A percentile compares a stretch with the other conserved stretches of the same genome.
Evolutionary conservation across 2,888 invertebrate genomes (phyloP).

Genomic region (Tolmerus cingulatus): DNA sequence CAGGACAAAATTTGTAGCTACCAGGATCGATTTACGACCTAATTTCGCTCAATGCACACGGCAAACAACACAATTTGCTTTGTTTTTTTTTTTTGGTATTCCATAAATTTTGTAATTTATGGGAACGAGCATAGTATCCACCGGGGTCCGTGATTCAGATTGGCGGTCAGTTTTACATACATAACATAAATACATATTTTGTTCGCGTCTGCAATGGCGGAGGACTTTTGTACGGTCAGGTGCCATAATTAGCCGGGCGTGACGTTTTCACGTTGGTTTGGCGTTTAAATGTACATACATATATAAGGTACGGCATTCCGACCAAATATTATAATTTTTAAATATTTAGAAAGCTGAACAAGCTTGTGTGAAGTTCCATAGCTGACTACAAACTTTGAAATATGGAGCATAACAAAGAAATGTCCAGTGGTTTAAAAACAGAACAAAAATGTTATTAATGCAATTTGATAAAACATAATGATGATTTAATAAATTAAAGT

Average conservation of each 20-base stretch:
- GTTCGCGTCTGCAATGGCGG: background rate
- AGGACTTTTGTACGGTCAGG: background rate
- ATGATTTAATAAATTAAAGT: no score
- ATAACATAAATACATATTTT: background rate
- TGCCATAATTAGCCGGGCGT: background rate
- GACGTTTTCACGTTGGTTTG: background rate
- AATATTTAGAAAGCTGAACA: no score
- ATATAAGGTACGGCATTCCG: no score
- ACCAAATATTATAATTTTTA: no score
- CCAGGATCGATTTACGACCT: constrained; percentile 7
- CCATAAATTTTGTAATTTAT: background rate
- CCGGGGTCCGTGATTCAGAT: background rate
- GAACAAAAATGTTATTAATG: no score
- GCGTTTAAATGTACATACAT: no score
- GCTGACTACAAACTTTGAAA: no score
- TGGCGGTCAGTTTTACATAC: background rate
- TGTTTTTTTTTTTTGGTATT: background rate
- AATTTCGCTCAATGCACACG: background rate
- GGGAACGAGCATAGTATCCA: background rate
- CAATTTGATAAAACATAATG: no score
- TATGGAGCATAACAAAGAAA: no score
- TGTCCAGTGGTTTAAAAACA: no score
- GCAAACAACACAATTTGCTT: background rate
- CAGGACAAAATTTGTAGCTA: background rate
- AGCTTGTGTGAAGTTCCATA: no score